A percentile compares a stretch with the other conserved stretches of the same genome.
Conservation (phyloP, 2,113 vertebrate genomes). For the Caretta caretta region DNA sequence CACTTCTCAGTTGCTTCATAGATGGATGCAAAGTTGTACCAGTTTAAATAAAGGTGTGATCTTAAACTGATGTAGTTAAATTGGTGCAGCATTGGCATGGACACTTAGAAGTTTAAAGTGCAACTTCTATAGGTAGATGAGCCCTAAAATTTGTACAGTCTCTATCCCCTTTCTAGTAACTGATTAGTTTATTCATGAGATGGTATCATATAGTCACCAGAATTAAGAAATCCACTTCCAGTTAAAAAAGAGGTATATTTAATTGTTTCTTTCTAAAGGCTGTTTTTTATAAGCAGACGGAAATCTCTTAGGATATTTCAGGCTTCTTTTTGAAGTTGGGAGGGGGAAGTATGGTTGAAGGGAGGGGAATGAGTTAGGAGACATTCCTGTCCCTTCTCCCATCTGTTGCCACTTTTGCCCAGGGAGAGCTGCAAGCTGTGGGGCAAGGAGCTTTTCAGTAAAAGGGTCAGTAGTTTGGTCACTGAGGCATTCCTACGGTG, state of each 20-base stretch:
- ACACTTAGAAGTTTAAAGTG: background rate
- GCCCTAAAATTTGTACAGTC: background rate
- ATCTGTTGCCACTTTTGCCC: background rate
- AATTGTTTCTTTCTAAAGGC: background rate
- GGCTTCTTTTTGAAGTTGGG: background rate
- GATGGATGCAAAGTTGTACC: background rate
- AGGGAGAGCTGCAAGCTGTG: background rate
- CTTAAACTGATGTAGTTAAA: background rate
- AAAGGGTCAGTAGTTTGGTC: background rate
- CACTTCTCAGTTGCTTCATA: background rate
- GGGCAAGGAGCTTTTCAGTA: constrained; percentile 7
- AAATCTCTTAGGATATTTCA: background rate
- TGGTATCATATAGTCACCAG: background rate
- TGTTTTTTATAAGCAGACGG: background rate
- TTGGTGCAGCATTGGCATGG: background rate
- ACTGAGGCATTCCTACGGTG: background rate
- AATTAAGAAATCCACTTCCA: background rate
- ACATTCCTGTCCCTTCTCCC: background rate
- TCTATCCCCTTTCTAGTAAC: background rate
- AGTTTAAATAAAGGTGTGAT: background rate
- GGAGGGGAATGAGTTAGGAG: background rate
- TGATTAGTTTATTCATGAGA: background rate
- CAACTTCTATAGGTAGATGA: background rate
- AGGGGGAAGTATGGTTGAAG: background rate
- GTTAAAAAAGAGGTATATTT: background rate